Conservation (phyloP, 2,113 vertebrate genomes). For the Labeo rohita region DNA sequence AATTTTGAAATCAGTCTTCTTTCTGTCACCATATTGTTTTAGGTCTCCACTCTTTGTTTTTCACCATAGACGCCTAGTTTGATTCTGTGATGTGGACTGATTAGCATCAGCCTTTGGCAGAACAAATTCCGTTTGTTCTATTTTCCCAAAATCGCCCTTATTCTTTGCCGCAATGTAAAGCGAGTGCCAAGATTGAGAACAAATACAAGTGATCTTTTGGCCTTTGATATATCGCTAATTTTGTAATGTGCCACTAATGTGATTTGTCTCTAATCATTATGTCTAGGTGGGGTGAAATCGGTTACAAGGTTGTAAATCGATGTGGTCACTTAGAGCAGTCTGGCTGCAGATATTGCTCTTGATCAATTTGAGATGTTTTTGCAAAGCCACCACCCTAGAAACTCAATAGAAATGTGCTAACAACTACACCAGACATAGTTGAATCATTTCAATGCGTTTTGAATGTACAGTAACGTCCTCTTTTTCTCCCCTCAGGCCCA, state of each 20-base stretch:
- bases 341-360: constrained; percentile 9
- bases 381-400: neutral
- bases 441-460: neutral
- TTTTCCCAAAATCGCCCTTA: neutral
- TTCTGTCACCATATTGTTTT: neutral
- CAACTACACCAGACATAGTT: neutral
- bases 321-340: neutral
- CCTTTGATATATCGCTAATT: neutral
- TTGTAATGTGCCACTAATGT: constrained; percentile 25
- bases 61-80: neutral
- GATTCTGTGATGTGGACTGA: neutral
- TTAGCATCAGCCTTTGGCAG: constrained; percentile 8
- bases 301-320: constrained; percentile 21
- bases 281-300: constrained; percentile 21
- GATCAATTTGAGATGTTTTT: constrained; percentile 16
- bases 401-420: neutral
- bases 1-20: neutral
- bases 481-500: constrained; percentile 80
- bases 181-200: neutral
- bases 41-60: neutral
- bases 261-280: neutral
- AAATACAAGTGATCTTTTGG: neutral
- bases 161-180: neutral
- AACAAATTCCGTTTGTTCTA: neutral
- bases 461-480: neutral